phyloP scores from a whole-genome alignment of 2,797 vertebrate genomes.

The Mormyrus proboscirostris region DNA sequence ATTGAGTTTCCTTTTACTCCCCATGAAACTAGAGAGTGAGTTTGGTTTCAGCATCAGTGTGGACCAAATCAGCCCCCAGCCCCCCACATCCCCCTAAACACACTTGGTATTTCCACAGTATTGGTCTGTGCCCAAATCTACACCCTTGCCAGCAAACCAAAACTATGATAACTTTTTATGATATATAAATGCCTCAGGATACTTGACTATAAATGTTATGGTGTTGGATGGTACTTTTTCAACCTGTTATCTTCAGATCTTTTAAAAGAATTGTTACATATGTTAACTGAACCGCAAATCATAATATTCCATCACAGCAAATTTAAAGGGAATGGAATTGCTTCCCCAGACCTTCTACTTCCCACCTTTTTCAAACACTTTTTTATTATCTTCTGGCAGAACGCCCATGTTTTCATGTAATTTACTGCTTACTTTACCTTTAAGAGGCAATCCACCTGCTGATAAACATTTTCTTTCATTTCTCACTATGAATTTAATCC shows the following conservation, averaged over 20 bases:
- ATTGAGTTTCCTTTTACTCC: neutral
- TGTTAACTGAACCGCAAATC: slow-evolving; percentile 42
- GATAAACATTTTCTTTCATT: neutral
- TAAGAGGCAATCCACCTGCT: neutral
- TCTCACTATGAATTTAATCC: neutral
- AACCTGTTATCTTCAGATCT: slow-evolving; percentile 15
- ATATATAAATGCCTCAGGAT: neutral
- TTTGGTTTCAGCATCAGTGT: neutral
- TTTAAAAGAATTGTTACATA: slow-evolving; percentile 21
- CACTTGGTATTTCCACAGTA: neutral
- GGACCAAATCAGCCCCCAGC: neutral
- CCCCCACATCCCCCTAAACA: neutral
- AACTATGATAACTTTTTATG: neutral
- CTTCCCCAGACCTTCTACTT: neutral
- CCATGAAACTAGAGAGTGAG: neutral
- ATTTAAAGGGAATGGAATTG: neutral
- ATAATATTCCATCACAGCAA: neutral
- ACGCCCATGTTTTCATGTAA: neutral
- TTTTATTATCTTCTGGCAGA: neutral
- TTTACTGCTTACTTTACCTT: neutral
- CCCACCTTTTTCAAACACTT: neutral
- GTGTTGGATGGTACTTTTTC: neutral
- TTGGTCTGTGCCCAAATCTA: neutral
- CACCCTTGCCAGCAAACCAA: neutral
- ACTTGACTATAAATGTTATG: neutral